Evolutionary conservation across 2,888 invertebrate genomes (phyloP), one percentile per base, ranked within the genome.

Genomic region (Cerceris ruficornis): DNA sequence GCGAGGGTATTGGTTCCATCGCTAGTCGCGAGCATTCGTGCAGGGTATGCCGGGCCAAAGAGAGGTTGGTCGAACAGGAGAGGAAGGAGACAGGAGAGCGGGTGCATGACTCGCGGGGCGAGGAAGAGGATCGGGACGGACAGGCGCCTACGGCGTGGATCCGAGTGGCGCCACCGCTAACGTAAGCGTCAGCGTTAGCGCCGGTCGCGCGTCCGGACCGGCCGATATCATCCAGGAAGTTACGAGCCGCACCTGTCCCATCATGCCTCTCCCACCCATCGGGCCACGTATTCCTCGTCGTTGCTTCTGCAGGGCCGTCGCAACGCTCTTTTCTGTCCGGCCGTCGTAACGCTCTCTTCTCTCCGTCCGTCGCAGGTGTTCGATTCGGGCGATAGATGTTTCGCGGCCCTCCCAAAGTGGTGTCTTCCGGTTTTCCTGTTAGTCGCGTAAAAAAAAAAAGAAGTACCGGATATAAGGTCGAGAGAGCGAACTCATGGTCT

Each of bases 201-300:
- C 82, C 85, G 81, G 84, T 77, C 77, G 85, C 68, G 72, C 81
- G 82, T 82, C 81, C 85, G 85, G 83, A 80, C 68, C 78, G 77
- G 82, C 81, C 86, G 88, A 88, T 88, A 88, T 88, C 85, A 85
- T 84, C 86, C 88, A 88, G 88, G 88, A 87, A 88, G 87, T 86
- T 88, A 84, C 88, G 82, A 82, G 85, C 84, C 88, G 88, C 88
- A 88, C 88, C 88, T 88, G 88, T 87, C 86, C 84, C 80, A 80
- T 80, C 85, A 77, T 83, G 77, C 81, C 77, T 83, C 83, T 80
- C 78, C 75, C 83, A 69, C 75, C 70, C 59, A 60, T 72, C 64
- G 57, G 68, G 49, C 65, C 76, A 62, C 77, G 68, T 75, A 65
- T 74, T 69, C 66, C 69, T 72, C 72, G 72, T 66, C 71, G 69